Evolutionary conservation across 2,888 invertebrate species (phyloP).

Genomic region (Acleris emargana): DNA sequence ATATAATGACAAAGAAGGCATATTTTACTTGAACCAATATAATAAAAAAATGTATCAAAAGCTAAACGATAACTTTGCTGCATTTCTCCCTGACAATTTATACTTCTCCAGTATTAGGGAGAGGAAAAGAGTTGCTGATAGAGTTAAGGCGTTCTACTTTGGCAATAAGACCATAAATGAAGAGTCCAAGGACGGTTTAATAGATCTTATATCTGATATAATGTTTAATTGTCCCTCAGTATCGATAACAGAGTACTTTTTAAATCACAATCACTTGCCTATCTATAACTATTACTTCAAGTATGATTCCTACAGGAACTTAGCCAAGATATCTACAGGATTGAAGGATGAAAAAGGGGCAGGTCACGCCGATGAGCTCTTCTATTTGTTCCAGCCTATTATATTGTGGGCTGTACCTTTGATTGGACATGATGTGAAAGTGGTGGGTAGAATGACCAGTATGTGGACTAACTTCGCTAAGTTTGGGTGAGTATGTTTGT

Average conservation of each 20-base stretch:
- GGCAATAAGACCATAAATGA: slow-evolving; percentile 25
- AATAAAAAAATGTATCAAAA: slow-evolving; percentile 13
- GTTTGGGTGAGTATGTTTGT: slow-evolving; percentile 35
- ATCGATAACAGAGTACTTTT: slow-evolving; percentile 22
- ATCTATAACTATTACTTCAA: slow-evolving; percentile 39
- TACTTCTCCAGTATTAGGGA: slow-evolving; percentile 31
- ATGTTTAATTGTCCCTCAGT: slow-evolving; percentile 36
- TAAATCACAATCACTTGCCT: slow-evolving; percentile 14
- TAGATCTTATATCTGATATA: slow-evolving; percentile 39
- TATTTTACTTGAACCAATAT: slow-evolving; percentile 27
- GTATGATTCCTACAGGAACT: slow-evolving; percentile 37
- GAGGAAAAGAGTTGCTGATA: slow-evolving; percentile 24
- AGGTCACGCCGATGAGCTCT: slow-evolving; percentile 37
- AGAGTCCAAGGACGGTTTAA: slow-evolving; percentile 21
- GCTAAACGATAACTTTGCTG: slow-evolving; percentile 23
- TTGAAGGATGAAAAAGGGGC: slow-evolving; percentile 33
- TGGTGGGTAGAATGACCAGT: slow-evolving; percentile 34
- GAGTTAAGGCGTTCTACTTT: slow-evolving; percentile 37
- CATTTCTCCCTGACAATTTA: slow-evolving; percentile 25
- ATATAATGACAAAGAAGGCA: slow-evolving; percentile 40
- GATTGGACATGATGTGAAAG: slow-evolving; percentile 16
- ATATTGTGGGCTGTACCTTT: slow-evolving; percentile 30
- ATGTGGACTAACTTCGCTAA: slow-evolving; percentile 41
- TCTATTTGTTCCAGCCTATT: slow-evolving; percentile 27
- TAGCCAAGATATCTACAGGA: slow-evolving; percentile 28